Base-by-base conservation (phyloP, 1,140 invertebrate species). In the Saccostrea glomerata region DNA sequence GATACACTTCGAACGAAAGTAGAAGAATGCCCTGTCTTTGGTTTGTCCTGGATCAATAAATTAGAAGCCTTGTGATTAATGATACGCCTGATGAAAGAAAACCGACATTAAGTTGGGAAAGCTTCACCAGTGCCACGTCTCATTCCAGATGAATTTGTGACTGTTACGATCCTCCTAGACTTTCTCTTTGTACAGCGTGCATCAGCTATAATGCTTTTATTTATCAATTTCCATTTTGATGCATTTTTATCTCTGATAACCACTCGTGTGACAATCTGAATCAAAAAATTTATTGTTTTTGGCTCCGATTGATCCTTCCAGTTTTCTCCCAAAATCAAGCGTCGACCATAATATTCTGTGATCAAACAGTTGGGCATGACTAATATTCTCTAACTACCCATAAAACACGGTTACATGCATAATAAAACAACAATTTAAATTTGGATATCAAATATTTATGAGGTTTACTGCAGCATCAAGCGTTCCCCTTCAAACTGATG, bases 41-140 rank as follows among this genome's bases (percentile, higher is more conserved):
- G 23, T 36, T 77, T 77, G 70, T 77, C 70, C 70, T 30, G 70
- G 70, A 77, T 77, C 70, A 77, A 77, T 77, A 77, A 77, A 77
- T 77, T 77, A 77, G 70, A 77, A 36, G 25, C 70, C 70, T 30
- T 77, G 70, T 77, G 70, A 77, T 77, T 77, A 77, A 77, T 77
- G 70, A 77, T 30, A 77, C 70, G 70, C 70, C 70, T 77, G 70
- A 77, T 77, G 70, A 77, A 36, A 77, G 70, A 77, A 77, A 77
- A 77, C 70, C 70, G 70, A 77, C 70, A 77, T 77, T 77, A 77
- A 25, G 23, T 77, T 77, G 70, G 70, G 30, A 77, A 77, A 77
- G 9, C 30, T 77, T 36, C 70, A 36, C 70, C 70, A 77, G 70
- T 77, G 70, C 70, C 25, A 36, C 70, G 30, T 30, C 70, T 77